A percentile compares a stretch with the other conserved stretches of the same genome.
phyloP scores from a whole-genome alignment of 2,888 invertebrate species.

The Pammene aurita region DNA sequence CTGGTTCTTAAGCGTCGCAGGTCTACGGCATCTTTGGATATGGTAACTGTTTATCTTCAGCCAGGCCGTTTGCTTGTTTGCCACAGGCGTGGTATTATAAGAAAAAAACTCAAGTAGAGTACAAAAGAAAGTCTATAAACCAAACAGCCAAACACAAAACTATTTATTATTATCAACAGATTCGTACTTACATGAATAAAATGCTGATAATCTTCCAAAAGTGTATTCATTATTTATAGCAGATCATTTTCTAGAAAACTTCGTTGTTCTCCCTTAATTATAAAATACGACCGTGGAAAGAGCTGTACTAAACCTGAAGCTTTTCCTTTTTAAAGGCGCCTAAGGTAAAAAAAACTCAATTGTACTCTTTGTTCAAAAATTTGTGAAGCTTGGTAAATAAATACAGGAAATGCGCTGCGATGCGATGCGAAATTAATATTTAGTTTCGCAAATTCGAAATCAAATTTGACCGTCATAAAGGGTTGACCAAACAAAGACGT shows the following conservation, averaged over 20 bases:
- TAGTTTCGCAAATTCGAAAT: constrained; percentile 19
- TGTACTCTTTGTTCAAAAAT: constrained; percentile 6
- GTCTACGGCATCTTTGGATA: no score
- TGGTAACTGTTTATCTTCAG: no score
- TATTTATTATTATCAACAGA: no score
- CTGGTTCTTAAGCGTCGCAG: no score
- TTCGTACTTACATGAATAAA: neutral
- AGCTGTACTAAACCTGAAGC: neutral
- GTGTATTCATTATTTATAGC: neutral
- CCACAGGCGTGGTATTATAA: no score
- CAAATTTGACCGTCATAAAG: constrained; percentile 22
- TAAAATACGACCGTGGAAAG: neutral
- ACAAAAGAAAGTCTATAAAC: no score
- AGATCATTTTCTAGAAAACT: neutral
- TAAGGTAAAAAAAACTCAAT: neutral
- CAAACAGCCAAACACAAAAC: no score
- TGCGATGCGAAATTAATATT: neutral
- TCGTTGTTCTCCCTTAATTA: neutral
- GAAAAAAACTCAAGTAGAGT: no score
- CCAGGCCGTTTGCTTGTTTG: no score
- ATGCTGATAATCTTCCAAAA: neutral
- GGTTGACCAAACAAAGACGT: constrained; percentile 28
- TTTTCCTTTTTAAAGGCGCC: neutral
- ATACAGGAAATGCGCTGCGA: neutral
- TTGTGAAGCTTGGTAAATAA: neutral